phyloP scores from a whole-genome alignment of 2,888 invertebrate species.

The Saturnia japonica region DNA sequence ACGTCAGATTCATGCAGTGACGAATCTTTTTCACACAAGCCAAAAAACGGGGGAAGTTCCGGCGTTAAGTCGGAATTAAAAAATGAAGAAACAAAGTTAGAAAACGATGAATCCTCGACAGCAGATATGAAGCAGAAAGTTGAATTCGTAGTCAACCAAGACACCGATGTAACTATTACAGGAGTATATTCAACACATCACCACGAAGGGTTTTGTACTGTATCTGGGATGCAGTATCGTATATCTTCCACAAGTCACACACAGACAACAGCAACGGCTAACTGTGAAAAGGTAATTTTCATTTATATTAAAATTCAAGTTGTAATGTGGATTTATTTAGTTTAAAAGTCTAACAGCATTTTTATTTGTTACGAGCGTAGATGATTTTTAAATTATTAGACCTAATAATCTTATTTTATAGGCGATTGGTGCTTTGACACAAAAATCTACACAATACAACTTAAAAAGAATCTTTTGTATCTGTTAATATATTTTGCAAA shows the following conservation, averaged over 20 bases:
- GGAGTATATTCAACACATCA: constrained; percentile 92
- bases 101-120: constrained; percentile 57
- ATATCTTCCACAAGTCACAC: constrained; percentile 94
- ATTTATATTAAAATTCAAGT: constrained; percentile 22
- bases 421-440: not conserved
- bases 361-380: constrained; percentile 24
- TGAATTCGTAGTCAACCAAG: constrained; percentile 92
- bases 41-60: constrained; percentile 78
- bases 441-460: not conserved
- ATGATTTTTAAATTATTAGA: no score
- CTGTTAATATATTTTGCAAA: not conserved
- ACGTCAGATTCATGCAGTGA: constrained; percentile 82
- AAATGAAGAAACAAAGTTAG: constrained; percentile 69
- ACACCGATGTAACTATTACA: constrained; percentile 93
- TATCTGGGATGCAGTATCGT: constrained; percentile 92
- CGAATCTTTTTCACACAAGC: constrained; percentile 76
- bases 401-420: no score
- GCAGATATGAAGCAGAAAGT: constrained; percentile 81
- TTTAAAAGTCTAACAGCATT: not conserved
- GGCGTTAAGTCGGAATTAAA: constrained; percentile 81
- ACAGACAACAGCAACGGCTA: constrained; percentile 91
- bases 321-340: not conserved
- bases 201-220: constrained; percentile 92
- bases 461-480: not conserved
- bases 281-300: constrained; percentile 84